phyloP scores from a whole-genome alignment of 1,140 invertebrate genomes.

The Ridgeia piscesae region DNA sequence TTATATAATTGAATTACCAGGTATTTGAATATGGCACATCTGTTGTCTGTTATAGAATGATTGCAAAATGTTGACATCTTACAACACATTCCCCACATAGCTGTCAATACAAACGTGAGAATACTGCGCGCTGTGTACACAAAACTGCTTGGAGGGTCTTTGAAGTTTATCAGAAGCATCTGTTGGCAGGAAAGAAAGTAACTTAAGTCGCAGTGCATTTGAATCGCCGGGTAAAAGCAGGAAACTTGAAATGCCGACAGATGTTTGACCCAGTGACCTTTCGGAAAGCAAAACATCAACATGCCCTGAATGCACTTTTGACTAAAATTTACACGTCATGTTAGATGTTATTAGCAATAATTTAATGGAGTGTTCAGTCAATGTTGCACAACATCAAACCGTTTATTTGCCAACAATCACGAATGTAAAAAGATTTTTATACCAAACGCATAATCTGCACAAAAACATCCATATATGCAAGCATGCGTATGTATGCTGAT shows the following conservation, averaged over 20 bases:
- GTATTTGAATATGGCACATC: too few species aligned
- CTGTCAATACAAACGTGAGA: not conserved
- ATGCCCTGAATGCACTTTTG: not conserved
- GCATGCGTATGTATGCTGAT: too few species aligned
- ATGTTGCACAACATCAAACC: not conserved
- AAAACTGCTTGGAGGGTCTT: not conserved
- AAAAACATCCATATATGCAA: not conserved
- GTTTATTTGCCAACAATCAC: not conserved
- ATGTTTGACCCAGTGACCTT: not conserved
- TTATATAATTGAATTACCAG: too few species aligned
- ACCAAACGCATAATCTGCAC: not conserved
- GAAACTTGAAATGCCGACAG: not conserved
- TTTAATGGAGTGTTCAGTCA: not conserved
- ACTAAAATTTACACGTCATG: not conserved
- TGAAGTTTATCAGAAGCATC: not conserved
- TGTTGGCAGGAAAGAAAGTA: not conserved
- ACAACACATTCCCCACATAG: not conserved
- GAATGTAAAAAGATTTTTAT: not conserved
- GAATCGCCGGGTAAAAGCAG: not conserved
- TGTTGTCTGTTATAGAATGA: not conserved
- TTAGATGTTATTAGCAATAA: not conserved
- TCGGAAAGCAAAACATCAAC: not conserved
- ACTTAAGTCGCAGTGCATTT: not conserved
- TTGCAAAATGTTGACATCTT: not conserved
- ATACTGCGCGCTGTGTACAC: not conserved